Conservation (phyloP, 2,888 invertebrate genomes). For the Lithodes maja region DNA sequence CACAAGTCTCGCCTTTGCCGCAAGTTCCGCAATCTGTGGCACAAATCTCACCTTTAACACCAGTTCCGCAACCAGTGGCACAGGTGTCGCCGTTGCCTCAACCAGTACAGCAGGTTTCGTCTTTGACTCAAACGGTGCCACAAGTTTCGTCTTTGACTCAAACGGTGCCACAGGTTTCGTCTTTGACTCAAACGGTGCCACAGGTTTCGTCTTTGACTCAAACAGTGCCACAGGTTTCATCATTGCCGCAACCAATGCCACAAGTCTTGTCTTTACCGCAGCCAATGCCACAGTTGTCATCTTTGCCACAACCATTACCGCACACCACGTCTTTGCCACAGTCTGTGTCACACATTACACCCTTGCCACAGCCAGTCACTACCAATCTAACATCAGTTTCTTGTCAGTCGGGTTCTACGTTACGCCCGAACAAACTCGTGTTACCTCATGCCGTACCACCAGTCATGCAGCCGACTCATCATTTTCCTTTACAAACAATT, state of each 20-base stretch:
- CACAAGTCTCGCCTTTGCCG: background rate
- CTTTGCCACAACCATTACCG: background rate
- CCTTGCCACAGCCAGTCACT: constrained; percentile 40
- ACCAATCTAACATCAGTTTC: constrained; percentile 27
- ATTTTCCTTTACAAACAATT: constrained; percentile 43
- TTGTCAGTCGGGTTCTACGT: constrained; percentile 32
- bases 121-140: too few relatives aligned
- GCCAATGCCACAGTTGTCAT: background rate
- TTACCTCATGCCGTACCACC: constrained; percentile 34
- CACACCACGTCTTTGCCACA: background rate
- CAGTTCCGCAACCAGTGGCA: too few relatives aligned
- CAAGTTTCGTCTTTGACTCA: too few relatives aligned
- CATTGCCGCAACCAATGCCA: constrained; percentile 4
- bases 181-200: background rate
- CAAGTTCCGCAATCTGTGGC: background rate
- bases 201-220: constrained; percentile 9
- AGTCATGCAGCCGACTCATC: constrained; percentile 43
- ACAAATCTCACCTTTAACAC: too few relatives aligned
- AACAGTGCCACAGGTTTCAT: background rate
- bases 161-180: too few relatives aligned
- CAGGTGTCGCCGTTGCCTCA: too few relatives aligned
- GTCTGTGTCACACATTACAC: constrained; percentile 35
- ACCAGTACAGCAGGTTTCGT: too few relatives aligned
- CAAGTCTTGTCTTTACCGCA: background rate
- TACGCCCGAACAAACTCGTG: constrained; percentile 41